phyloP scores from a whole-genome alignment of 2,797 vertebrate species.

The Tapirus indicus region DNA sequence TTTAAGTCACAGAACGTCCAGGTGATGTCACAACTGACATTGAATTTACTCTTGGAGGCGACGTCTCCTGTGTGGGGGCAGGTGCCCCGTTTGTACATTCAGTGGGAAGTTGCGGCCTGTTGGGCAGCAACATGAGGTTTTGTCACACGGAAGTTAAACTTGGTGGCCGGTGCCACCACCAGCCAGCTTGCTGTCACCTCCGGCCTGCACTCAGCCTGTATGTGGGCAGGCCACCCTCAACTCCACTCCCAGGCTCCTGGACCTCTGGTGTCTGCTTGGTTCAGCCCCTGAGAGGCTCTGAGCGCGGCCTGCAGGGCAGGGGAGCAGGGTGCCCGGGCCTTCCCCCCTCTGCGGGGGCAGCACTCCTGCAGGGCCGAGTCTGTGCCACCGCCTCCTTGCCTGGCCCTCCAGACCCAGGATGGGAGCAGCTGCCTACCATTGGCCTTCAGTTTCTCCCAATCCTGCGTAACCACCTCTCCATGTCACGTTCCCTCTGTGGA shows the following conservation, averaged over 20 bases:
- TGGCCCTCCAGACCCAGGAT: accelerated
- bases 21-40: accelerated
- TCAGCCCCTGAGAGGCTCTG: too few relatives aligned
- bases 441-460: accelerated
- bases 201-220: background rate
- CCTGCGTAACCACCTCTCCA: too few relatives aligned
- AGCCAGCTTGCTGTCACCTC: background rate
- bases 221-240: background rate
- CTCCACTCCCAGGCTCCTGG: background rate
- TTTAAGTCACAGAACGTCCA: too few relatives aligned
- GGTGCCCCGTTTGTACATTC: background rate
- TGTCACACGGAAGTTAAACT: background rate
- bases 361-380: background rate
- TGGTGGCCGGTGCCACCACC: accelerated
- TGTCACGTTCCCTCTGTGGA: accelerated
- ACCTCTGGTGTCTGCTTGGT: accelerated
- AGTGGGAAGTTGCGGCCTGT: background rate
- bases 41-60: background rate
- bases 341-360: background rate
- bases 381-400: background rate
- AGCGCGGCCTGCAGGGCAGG: too few relatives aligned
- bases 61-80: background rate
- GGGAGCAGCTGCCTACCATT: accelerated
- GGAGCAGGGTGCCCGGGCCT: too few relatives aligned
- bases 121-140: background rate